Evolutionary conservation across 2,888 invertebrate species (phyloP), one percentile per base, ranked within the genome.

Genomic region (Peribatodes rhomboidaria): DNA sequence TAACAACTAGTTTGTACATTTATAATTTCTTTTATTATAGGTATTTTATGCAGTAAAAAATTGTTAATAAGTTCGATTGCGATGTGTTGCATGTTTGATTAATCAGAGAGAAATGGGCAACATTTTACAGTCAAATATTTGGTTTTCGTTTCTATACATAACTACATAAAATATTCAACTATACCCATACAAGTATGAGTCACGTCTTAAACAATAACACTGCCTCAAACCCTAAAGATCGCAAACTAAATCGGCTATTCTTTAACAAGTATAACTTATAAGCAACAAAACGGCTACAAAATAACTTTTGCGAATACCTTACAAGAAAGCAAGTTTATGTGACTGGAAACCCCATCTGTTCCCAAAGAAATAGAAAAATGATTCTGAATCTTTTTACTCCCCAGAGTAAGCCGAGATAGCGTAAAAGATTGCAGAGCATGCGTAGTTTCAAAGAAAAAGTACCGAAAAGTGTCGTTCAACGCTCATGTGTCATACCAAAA

Each of bases 331-430:
- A 62, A 42, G 42, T 55, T 54, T 54, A 61, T 46, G 56, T 39
- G 22, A 35, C 44, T 41, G 35, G 16, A 46, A 58, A 55, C 55
- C 70, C 62, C 72, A 72, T 69, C 70, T 72, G 68, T 61, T 49
- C 54, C 66, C 56, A 70, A 69, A 69, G 61, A 70, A 67, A 72
- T 58, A 64, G 61, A 69, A 66, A 70, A 68, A 67, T 67, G 58
- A 65, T 70, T 65, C 57, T 59, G 58, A 56, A 63, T 64, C 65
- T 68, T 63, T 69, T 68, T 62, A 64, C 59, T 65, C 69, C 70
- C 69, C n/a, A 27, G 65, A 55, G 70, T 61, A 62, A n/a, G 52
- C 46, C 58, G 59, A 57, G 66, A 65, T 67, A 59, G 62, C 64
- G 61, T 66, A 67, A 69, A 67, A 70, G 61, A 69, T 69, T 65